These are phyloP conservation scores for Abscondita cerata DNA, from an alignment of 2,888 invertebrate genomes.

Conservation along the genomic window DNA sequence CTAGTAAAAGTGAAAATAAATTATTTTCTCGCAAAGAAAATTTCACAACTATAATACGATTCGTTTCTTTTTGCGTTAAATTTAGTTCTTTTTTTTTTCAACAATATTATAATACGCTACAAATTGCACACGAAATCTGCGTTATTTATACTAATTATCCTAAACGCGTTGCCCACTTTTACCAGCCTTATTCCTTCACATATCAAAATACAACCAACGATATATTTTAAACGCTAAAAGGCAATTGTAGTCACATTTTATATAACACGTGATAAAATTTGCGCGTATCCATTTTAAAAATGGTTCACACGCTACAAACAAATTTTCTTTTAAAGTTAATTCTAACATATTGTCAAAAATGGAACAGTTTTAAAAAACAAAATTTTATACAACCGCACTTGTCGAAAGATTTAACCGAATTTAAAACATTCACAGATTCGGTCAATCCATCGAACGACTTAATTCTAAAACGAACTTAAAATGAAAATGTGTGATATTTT, in stretches of 20 bases:
- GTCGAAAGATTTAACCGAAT: conserved; percentile 14
- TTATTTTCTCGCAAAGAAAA: neutral
- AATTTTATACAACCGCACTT: conserved; percentile 39
- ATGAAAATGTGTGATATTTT: conserved; percentile 35
- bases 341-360: conserved; percentile 61
- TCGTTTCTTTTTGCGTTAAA: neutral
- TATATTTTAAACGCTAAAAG: conserved; percentile 59
- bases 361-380: conserved; percentile 51
- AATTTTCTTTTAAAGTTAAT: conserved; percentile 40
- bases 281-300: conserved; percentile 31
- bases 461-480: conserved; percentile 20
- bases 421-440: conserved; percentile 2
- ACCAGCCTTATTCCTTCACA: conserved; percentile 52
- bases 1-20: conserved; percentile 38
- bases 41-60: no score
- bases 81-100: no score
- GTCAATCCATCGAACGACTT: conserved; percentile 11
- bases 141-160: neutral
- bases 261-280: conserved; percentile 46
- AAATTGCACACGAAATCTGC: conserved; percentile 3
- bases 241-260: conserved; percentile 61
- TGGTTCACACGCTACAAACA: conserved; percentile 38
- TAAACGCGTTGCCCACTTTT: conserved; percentile 27
- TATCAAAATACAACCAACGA: conserved; percentile 56
- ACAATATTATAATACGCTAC: conserved; percentile 3